These are phyloP conservation scores for Euura lappo DNA, from an alignment of 1,140 invertebrate species.

Conservation along the genomic window DNA sequence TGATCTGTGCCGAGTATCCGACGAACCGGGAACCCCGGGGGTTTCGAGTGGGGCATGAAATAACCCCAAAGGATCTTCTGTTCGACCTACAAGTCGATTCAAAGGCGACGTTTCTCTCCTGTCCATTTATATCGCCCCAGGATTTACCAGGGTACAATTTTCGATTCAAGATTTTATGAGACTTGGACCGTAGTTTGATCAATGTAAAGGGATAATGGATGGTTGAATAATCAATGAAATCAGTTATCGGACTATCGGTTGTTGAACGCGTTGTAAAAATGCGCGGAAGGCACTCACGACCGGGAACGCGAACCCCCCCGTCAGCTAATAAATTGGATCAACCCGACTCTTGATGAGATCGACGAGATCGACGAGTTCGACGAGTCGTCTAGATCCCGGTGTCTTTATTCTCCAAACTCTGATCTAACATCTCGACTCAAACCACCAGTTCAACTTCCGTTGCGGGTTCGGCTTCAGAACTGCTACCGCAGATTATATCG, in stretches of 20 bases:
- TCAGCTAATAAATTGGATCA: constrained; percentile 59
- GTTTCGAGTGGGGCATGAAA: neutral
- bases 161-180: too few relatives aligned
- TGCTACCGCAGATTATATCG: too few relatives aligned
- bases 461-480: constrained; percentile 35
- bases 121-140: neutral
- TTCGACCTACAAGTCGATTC: neutral
- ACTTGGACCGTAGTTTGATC: too few relatives aligned
- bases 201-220: too few relatives aligned
- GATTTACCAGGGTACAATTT: too few relatives aligned
- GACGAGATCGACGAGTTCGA: constrained; percentile 38
- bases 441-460: constrained; percentile 44
- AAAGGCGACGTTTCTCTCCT: neutral
- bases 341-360: constrained; percentile 52
- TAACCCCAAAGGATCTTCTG: neutral
- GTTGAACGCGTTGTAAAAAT: neutral
- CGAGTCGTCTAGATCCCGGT: constrained; percentile 45
- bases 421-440: constrained; percentile 60
- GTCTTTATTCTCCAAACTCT: constrained; percentile 55
- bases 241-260: neutral
- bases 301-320: neutral
- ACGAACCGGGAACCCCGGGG: neutral
- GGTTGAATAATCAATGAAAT: neutral
- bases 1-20: neutral
- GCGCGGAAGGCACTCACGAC: constrained; percentile 20